Base-by-base conservation (phyloP, 2,113 vertebrate genomes). In the Pedetes capensis region DNA sequence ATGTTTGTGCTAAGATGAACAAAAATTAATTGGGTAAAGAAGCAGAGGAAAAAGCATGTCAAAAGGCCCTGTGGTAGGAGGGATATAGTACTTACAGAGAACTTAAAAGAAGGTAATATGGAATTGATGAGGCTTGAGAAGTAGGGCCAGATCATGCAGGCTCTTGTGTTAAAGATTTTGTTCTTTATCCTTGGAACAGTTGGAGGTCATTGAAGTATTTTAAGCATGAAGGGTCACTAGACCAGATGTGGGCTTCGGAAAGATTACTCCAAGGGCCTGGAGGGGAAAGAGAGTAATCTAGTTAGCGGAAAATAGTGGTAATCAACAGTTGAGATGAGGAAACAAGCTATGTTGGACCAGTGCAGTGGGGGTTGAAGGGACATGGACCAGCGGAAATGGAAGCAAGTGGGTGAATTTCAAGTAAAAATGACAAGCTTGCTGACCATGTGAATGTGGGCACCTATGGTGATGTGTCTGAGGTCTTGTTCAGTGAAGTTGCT, bases 121-220 rank as follows among this genome's bases (percentile, higher is more conserved):
- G 22, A 27, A 32, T 75, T 55, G 27, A 92, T 55, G 17, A 89
- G 53, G 9, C 22, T 69, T 68, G 44, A 69, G 83, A 85, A 55
- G 16, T 37, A 32, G 27, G 25, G 27, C 20, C 32, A 69, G 68
- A 53, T 55, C 9, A 59, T 49, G 20, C 49, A 66, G 57, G 29
- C 59, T 84, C 32, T 11, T 34, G 8, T 4, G 25, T 85, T 87
- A 57, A 61, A 74, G 34, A 86, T 3, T 72, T 25, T 55, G 20
- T 34, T 44, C 22, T 93, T 88, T 91, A 66, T 61, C 51, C n/a
- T 44, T 49, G 18, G 79, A 89, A 87, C 8, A 75, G 14, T 22
- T 61, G 76, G 88, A 81, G 79, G 37, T 85, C 66, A 57, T 16
- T 75, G 37, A 79, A 44, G 66, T 83, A 32, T 87, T 95, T 91